A percentile compares a stretch with the other conserved stretches of the same genome.
Evolutionary conservation across 2,797 vertebrate genomes (phyloP).

Genomic region (Pachyuromys duprasi): DNA sequence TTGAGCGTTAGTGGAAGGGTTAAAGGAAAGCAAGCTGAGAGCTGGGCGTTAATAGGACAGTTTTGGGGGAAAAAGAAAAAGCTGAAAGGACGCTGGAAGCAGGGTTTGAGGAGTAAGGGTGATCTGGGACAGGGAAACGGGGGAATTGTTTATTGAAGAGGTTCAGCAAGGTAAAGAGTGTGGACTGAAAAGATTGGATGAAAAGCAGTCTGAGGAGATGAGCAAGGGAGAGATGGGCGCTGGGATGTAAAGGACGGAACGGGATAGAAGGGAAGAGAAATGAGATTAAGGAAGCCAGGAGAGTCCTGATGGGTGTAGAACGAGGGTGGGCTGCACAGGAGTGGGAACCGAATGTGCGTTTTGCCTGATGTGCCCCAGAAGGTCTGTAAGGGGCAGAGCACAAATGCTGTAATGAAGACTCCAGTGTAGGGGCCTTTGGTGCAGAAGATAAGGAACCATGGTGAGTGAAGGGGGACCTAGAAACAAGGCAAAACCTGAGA

Average conservation of each 20-base stretch:
- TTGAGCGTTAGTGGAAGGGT: background rate
- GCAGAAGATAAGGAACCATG: constrained; percentile 72
- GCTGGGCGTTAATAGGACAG: constrained; percentile 49
- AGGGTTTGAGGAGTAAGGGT: constrained; percentile 47
- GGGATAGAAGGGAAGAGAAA: constrained; percentile 14
- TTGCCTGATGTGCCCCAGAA: constrained; percentile 14
- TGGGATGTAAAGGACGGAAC: constrained; percentile 43
- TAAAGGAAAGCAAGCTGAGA: background rate
- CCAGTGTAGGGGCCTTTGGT: constrained; percentile 63
- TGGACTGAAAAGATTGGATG: constrained; percentile 12
- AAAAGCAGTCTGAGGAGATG: background rate
- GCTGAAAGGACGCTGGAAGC: constrained; percentile 38
- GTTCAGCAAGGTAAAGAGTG: constrained; percentile 35
- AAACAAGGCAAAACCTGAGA: constrained; percentile 41
- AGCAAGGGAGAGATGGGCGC: constrained; percentile 47
- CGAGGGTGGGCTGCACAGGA: background rate
- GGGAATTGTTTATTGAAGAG: constrained; percentile 33
- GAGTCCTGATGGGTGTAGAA: constrained; percentile 18
- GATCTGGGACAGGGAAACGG: constrained; percentile 28
- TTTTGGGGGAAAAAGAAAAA: background rate
- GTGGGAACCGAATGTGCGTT: background rate
- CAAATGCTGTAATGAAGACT: background rate
- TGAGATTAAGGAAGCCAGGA: background rate
- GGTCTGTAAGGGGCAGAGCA: constrained; percentile 36
- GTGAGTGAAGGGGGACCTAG: constrained; percentile 73